Evolutionary conservation across 1,140 invertebrate species (phyloP).

Genomic region (Armadillidium nasatum): DNA sequence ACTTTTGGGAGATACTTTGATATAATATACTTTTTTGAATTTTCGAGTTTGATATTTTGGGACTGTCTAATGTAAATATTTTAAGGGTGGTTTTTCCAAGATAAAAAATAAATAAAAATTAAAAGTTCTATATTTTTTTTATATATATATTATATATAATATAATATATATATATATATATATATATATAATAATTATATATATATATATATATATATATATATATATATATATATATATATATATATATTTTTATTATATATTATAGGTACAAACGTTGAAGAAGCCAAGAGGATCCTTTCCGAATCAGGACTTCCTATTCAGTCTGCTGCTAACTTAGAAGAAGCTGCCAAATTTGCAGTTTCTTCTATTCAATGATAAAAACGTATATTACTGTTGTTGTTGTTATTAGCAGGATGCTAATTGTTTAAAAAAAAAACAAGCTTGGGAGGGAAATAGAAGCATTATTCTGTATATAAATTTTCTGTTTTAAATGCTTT

Average conservation of each 20-base stretch:
- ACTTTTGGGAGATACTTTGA: not conserved
- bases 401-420: not conserved
- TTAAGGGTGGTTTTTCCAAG: too few species aligned
- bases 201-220: not conserved
- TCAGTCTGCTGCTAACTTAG: slow-evolving; percentile 73
- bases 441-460: not conserved
- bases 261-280: slow-evolving; percentile 64
- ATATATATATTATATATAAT: too few species aligned
- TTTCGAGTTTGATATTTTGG: too few species aligned
- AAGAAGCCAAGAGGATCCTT: slow-evolving; percentile 64
- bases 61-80: too few species aligned
- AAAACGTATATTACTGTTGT: not conserved
- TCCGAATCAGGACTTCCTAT: slow-evolving; percentile 76
- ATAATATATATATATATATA: too few species aligned
- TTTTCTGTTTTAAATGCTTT: not conserved
- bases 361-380: slow-evolving; percentile 54
- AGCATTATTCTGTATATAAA: not conserved
- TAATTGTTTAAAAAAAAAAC: not conserved
- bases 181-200: too few species aligned
- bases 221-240: not conserved
- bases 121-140: too few species aligned
- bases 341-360: slow-evolving; percentile 86
- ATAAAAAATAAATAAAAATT: too few species aligned
- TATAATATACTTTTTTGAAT: not conserved
- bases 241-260: slow-evolving; percentile 1